phyloP scores from a whole-genome alignment of 2,113 vertebrate species.

The Xenopus tropicalis region UCB_Xtro_10.0 CM004444.2:179158501-179159000 shows the following conservation, averaged over 20 bases:
- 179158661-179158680: conserved; percentile 50
- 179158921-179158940: neutral
- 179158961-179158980: neutral
- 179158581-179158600: no score
- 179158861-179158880: conserved; percentile 49
- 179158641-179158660: conserved; percentile 51
- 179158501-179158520: conserved; percentile 61
- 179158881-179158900: neutral
- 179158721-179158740: conserved; percentile 19
- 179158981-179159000: neutral
- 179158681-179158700: neutral
- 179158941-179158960: neutral
- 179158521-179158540: conserved; percentile 72
- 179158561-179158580: conserved; percentile 31
- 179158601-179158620: neutral
- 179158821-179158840: conserved; percentile 39
- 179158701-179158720: conserved; percentile 41
- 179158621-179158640: conserved; percentile 1
- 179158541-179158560: conserved; percentile 65
- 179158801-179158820: conserved; percentile 40
- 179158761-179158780: conserved; percentile 52
- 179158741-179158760: conserved; percentile 41
- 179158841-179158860: conserved; percentile 54
- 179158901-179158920: neutral
- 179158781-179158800: conserved; percentile 27